Percentiles rank a stretch among this genome's conserved stretches.
Evolutionary conservation across 2,888 invertebrate species (phyloP).

Genomic region (Phengaris arion): DNA sequence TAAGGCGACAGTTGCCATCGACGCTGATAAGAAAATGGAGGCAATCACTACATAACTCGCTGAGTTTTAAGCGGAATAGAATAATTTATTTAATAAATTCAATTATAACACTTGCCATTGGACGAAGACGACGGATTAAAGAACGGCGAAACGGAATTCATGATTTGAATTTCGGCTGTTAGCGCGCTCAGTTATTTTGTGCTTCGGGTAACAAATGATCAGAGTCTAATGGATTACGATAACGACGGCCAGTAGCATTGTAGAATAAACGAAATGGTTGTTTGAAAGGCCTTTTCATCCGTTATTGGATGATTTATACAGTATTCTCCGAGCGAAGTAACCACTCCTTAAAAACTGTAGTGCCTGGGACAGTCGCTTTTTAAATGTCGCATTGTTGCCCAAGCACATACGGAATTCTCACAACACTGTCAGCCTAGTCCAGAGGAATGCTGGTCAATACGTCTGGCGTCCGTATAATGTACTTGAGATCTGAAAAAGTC

Average conservation of each 20-base stretch:
- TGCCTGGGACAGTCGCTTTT: too few relatives aligned
- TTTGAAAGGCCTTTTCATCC: too few relatives aligned
- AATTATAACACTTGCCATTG: slow-evolving; percentile 2
- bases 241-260: background rate
- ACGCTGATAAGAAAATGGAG: slow-evolving; percentile 27
- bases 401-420: too few relatives aligned
- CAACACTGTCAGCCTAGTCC: too few relatives aligned
- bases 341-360: too few relatives aligned
- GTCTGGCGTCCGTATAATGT: too few relatives aligned
- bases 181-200: slow-evolving; percentile 15
- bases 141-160: slow-evolving; percentile 13
- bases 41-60: slow-evolving; percentile 24
- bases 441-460: too few relatives aligned
- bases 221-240: slow-evolving; percentile 11
- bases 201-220: slow-evolving; percentile 17
- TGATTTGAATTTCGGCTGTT: slow-evolving; percentile 11
- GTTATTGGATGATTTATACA: too few relatives aligned
- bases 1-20: slow-evolving; percentile 35
- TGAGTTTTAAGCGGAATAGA: slow-evolving; percentile 20
- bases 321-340: too few relatives aligned
- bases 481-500: too few relatives aligned
- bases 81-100: slow-evolving; percentile 25
- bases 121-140: background rate
- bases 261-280: background rate
- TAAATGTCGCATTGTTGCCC: too few relatives aligned